Evolutionary conservation across 2,797 vertebrate genomes (phyloP).

Genomic region (Anomalospiza imberbis): DNA sequence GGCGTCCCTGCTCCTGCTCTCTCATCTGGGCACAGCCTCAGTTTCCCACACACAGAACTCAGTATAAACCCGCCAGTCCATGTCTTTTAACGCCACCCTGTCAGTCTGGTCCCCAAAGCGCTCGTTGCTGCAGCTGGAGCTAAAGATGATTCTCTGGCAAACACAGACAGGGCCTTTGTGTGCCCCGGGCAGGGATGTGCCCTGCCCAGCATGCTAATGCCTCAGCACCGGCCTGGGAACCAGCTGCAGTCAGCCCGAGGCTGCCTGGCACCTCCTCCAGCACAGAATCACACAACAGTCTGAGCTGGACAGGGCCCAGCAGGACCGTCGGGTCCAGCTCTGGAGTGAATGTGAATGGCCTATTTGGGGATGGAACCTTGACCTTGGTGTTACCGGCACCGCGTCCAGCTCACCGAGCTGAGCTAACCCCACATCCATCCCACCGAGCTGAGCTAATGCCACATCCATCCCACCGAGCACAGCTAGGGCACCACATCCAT

Average conservation of each 20-base stretch:
- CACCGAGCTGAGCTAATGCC: no score
- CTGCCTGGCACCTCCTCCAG: background rate
- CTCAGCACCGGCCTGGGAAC: background rate
- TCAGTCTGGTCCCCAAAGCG: fast-evolving
- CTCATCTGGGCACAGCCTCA: background rate
- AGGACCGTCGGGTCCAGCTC: background rate
- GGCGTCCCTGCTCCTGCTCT: background rate
- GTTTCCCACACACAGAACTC: background rate
- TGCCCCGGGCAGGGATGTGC: background rate
- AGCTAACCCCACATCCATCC: background rate
- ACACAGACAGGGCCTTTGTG: background rate
- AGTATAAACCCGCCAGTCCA: fast-evolving
- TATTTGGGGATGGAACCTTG: background rate
- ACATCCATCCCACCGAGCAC: no score
- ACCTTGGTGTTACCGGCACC: background rate
- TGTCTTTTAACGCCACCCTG: background rate
- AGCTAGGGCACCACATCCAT: no score
- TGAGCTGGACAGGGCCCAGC: background rate
- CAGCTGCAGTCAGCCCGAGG: background rate
- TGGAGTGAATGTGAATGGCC: background rate
- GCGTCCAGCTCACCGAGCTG: background rate
- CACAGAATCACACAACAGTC: background rate
- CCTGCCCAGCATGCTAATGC: background rate
- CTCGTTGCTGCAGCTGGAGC: background rate
- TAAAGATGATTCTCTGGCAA: background rate